These are phyloP conservation scores for Mamestra brassicae DNA, from an alignment of 2,888 invertebrate species.

Conservation along the genomic window DNA sequence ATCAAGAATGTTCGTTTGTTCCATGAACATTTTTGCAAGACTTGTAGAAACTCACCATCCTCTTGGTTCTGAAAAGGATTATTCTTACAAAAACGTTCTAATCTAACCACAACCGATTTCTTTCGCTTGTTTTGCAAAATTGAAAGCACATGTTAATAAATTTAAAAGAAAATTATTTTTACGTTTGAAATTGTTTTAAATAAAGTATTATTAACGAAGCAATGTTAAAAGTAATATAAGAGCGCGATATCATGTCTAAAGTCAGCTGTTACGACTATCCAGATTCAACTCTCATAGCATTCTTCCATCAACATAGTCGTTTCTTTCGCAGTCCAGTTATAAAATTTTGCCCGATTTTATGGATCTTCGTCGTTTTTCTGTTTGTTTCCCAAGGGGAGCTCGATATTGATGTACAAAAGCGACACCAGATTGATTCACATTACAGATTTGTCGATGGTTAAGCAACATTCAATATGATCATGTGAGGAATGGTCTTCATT, in stretches of 20 bases:
- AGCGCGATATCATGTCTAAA: constrained; percentile 77
- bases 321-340: constrained; percentile 82
- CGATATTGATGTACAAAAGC: constrained; percentile 85
- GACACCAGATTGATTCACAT: constrained; percentile 72
- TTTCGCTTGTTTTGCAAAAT: constrained; percentile 7
- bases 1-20: constrained; percentile 79
- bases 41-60: constrained; percentile 87
- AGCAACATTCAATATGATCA: constrained; percentile 82
- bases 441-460: constrained; percentile 79
- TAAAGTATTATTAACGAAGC: not conserved
- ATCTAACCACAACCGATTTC: constrained; percentile 78
- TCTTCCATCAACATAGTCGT: constrained; percentile 69
- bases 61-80: constrained; percentile 86
- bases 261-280: constrained; percentile 72
- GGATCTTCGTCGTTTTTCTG: constrained; percentile 88
- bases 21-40: constrained; percentile 86
- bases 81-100: constrained; percentile 86
- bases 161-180: not conserved
- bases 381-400: constrained; percentile 71
- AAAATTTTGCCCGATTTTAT: constrained; percentile 84
- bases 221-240: not conserved
- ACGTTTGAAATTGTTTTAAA: not conserved
- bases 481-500: constrained; percentile 77
- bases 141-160: not conserved
- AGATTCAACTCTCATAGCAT: constrained; percentile 68